These are phyloP conservation scores for Sinocyclocheilus anophthalmus DNA, from an alignment of 2,113 vertebrate species.

Conservation along the genomic window DNA sequence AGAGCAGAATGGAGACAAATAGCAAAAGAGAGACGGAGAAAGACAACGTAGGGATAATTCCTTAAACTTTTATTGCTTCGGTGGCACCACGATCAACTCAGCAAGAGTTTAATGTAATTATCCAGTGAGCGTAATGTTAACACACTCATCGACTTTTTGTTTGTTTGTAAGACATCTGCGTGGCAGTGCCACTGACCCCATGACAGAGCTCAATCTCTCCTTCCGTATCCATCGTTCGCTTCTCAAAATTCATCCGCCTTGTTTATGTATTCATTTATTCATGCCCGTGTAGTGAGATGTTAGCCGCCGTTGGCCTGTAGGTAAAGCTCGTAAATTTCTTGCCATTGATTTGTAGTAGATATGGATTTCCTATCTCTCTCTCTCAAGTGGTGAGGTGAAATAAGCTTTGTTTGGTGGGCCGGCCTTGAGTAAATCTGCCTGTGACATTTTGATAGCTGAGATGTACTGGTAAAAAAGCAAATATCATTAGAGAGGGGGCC, in stretches of 20 bases:
- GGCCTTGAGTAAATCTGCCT: slow-evolving; percentile 72
- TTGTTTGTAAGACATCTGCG: slow-evolving; percentile 34
- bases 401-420: slow-evolving; percentile 76
- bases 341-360: slow-evolving; percentile 71
- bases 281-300: slow-evolving; percentile 42
- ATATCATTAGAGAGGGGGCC: slow-evolving; percentile 71
- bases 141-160: slow-evolving; percentile 30
- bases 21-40: slow-evolving; percentile 11
- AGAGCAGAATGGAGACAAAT: slow-evolving; percentile 50
- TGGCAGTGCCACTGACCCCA: background rate
- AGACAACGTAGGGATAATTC: slow-evolving; percentile 11
- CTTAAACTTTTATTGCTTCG: slow-evolving; percentile 28
- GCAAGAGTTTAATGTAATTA: slow-evolving; percentile 36
- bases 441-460: slow-evolving; percentile 78
- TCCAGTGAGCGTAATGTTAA: slow-evolving; percentile 31
- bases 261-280: slow-evolving; percentile 57
- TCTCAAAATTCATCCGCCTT: background rate
- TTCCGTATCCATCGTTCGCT: slow-evolving; percentile 13
- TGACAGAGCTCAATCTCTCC: background rate
- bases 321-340: slow-evolving; percentile 65
- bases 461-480: slow-evolving; percentile 61
- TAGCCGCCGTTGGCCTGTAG: slow-evolving; percentile 60
- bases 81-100: slow-evolving; percentile 5
- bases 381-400: slow-evolving; percentile 62
- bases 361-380: slow-evolving; percentile 66